A percentile compares a stretch with the other conserved stretches of the same genome.
phyloP scores from a whole-genome alignment of 2,888 invertebrate species.

The Caenorhabditis sulstoni region DNA sequence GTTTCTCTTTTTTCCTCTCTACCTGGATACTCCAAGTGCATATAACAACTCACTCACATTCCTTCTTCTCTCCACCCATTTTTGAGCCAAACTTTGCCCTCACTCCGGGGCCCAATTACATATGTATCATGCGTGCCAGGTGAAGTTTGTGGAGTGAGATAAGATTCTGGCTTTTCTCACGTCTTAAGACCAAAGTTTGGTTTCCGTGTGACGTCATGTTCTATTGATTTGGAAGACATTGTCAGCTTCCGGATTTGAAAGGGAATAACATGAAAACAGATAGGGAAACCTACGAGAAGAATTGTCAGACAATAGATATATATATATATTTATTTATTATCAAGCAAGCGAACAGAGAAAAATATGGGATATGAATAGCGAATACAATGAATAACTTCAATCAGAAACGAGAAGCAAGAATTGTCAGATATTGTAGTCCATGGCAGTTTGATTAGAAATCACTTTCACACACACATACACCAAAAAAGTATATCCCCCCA shows the following conservation, averaged over 20 bases:
- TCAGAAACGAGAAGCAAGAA: no score
- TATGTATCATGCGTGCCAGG: slow-evolving; percentile 35
- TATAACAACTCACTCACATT: no score
- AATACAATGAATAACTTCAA: slow-evolving; percentile 16
- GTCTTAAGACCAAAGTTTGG: slow-evolving; percentile 20
- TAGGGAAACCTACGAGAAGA: background rate
- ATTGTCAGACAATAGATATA: no score
- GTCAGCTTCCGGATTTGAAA: no score
- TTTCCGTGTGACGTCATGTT: no score
- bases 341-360: background rate
- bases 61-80: no score
- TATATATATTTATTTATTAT: slow-evolving; percentile 27
- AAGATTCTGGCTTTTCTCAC: background rate
- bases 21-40: no score
- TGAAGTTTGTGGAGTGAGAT: slow-evolving; percentile 10
- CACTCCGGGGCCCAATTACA: slow-evolving; percentile 16
- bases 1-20: no score
- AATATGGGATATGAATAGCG: background rate
- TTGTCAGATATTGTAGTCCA: no score
- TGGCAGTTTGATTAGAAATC: slow-evolving; percentile 25
- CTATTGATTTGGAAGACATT: no score
- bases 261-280: slow-evolving; percentile 1
- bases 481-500: background rate
- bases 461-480: background rate
- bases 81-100: no score